Base-by-base conservation (phyloP, 2,888 invertebrate species). In the Phalera bucephala region DNA sequence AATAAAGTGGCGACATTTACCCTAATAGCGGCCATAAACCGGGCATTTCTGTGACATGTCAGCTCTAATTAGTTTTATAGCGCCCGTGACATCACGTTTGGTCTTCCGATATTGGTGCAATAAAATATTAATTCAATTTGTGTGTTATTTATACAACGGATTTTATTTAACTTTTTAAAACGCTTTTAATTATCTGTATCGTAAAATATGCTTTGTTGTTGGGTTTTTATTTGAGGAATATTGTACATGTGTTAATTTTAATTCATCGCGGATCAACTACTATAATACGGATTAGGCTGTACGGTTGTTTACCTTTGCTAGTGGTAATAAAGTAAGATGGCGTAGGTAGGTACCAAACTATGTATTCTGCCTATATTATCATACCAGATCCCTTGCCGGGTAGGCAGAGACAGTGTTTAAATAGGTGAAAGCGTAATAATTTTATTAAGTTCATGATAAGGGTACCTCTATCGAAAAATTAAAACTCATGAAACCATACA, bases 51-150 rank as follows among this genome's bases (percentile, higher is more conserved):
- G 47, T 66, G 63, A 62, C 73, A 72, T 57, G 62, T 34, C 33
- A 70, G 67, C 54, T 74, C 77, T 75, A 78, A 78, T 78, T 74
- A 77, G 66, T 62, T 78, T 72, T 77, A 78, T 57, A 46, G 56
- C 56, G 28, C 34, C 52, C 53, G 69, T 74, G 73, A 71, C 72
- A 73, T 66, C 72, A 66, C 11, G 23, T 10, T 38, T 39, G 25
- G 39, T 22, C 19, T 41, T 31, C 34, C 41, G 38, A 46, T 52
- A 54, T 52, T 37, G 45, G 40, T 33, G 52, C 54, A 15, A 64
- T 72, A 72, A 66, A 69, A 64, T 57, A 66, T 64, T 62, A 66
- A 71, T 68, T 67, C 59, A 63, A 64, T 66, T 67, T 62, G 61
- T 51, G 54, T 71, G 68, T 68, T 42, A 19, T 19, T 44, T 45